Evolutionary conservation across 92 coral and sea anemone genomes (phyloP).

Genomic region (Pocillopora meandrina): DNA sequence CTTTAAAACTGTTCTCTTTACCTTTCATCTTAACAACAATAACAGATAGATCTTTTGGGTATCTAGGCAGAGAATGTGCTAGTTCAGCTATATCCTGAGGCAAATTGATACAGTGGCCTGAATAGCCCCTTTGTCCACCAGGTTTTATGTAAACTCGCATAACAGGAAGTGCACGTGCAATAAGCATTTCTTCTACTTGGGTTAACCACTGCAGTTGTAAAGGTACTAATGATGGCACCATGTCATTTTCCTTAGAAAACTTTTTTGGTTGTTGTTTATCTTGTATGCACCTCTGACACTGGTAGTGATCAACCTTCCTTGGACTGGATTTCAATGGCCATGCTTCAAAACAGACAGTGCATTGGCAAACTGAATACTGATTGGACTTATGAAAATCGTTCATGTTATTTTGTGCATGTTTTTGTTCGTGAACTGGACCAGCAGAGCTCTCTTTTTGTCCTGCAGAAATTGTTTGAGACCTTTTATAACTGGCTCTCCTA

Average conservation of each 20-base stretch:
- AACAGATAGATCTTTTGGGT: conserved; percentile 44
- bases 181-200: conserved; percentile 51
- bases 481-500: too few species aligned
- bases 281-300: conserved; percentile 38
- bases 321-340: conserved; percentile 25
- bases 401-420: too few species aligned
- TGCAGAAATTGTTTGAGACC: too few species aligned
- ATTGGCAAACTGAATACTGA: conserved; percentile 45
- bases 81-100: conserved; percentile 68
- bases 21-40: conserved; percentile 59
- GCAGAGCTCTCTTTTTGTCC: too few species aligned
- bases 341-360: conserved; percentile 63
- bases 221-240: conserved; percentile 54
- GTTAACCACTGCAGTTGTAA: conserved; percentile 31
- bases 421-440: too few species aligned
- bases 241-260: conserved; percentile 42
- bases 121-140: conserved; percentile 74
- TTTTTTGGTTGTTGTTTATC: conserved; percentile 43
- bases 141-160: conserved; percentile 67
- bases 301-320: conserved; percentile 1
- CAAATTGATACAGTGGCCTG: conserved; percentile 69
- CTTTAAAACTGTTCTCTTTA: conserved; percentile 58
- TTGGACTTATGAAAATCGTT: conserved; percentile 37
- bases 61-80: conserved; percentile 55
- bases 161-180: conserved; percentile 64